Percentiles rank a stretch among this genome's conserved stretches.
Evolutionary conservation across 1,140 invertebrate genomes (phyloP).

Genomic region (Mamestra configurata): DNA sequence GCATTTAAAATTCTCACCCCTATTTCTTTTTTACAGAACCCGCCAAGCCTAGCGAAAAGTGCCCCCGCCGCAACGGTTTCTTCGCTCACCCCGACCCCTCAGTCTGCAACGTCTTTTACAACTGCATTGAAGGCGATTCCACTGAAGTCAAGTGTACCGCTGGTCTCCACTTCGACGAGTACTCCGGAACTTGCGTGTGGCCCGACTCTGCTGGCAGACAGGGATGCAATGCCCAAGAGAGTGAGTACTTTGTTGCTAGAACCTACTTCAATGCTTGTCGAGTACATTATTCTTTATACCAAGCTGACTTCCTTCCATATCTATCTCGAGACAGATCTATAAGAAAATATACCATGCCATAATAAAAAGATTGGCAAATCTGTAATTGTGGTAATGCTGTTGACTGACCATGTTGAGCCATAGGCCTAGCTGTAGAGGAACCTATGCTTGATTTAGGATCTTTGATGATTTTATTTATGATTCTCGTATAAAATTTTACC

Average conservation of each 20-base stretch:
- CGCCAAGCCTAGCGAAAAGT: slow-evolving; percentile 91
- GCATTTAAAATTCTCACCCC: too few species aligned
- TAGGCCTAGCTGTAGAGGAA: too few species aligned
- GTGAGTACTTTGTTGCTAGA: slow-evolving; percentile 70
- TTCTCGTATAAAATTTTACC: too few species aligned
- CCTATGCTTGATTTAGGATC: too few species aligned
- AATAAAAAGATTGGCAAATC: too few species aligned
- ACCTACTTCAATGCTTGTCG: not conserved
- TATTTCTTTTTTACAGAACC: slow-evolving; percentile 89
- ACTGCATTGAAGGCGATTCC: slow-evolving; percentile 95
- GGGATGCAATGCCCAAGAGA: slow-evolving; percentile 90
- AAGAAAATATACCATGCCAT: too few species aligned
- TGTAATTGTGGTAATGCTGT: too few species aligned
- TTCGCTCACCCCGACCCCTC: slow-evolving; percentile 94
- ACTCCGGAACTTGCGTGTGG: slow-evolving; percentile 95
- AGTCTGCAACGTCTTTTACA: slow-evolving; percentile 95
- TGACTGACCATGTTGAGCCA: too few species aligned
- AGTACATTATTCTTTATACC: too few species aligned
- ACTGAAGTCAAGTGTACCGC: slow-evolving; percentile 94
- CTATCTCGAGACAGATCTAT: too few species aligned
- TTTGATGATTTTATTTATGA: too few species aligned
- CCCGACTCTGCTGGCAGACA: slow-evolving; percentile 93
- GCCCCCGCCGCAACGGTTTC: slow-evolving; percentile 95
- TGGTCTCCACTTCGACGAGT: slow-evolving; percentile 96
- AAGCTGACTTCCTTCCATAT: too few species aligned